Evolutionary conservation across 1,140 invertebrate species (phyloP).

Genomic region (Nasonia longicornis): DNA sequence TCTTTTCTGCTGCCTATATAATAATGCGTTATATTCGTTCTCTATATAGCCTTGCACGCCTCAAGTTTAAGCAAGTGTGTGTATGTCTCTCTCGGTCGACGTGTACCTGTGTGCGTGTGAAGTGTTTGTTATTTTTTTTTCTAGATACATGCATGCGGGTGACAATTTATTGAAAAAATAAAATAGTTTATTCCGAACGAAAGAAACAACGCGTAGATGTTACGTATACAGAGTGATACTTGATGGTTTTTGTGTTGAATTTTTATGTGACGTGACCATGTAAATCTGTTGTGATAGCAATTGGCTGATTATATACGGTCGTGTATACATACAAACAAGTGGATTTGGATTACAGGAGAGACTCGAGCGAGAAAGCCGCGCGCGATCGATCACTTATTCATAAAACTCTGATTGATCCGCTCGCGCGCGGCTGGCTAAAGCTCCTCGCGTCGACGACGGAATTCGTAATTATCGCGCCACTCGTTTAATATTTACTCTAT

Average conservation of each 20-base stretch:
- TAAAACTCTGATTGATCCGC: background rate
- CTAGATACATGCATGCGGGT: background rate
- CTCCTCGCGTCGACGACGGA: background rate
- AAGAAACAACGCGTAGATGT: background rate
- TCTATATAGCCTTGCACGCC: constrained; percentile 24
- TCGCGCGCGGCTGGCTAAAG: background rate
- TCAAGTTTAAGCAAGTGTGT: constrained; percentile 12
- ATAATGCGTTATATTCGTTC: constrained; percentile 1
- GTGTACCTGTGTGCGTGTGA: constrained; percentile 20
- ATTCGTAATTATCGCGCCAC: background rate
- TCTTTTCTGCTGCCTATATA: background rate
- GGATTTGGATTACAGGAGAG: constrained; percentile 11
- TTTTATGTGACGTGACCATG: constrained; percentile 18
- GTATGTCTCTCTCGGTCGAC: constrained; percentile 23
- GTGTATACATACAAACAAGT: background rate
- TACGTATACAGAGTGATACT: background rate
- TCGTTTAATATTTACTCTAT: background rate
- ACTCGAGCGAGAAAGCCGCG: too few relatives aligned
- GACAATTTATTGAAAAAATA: background rate
- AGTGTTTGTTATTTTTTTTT: background rate
- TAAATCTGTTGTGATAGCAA: constrained; percentile 37
- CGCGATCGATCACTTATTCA: too few relatives aligned
- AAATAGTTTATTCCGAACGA: background rate
- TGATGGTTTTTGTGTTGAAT: background rate
- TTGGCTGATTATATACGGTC: background rate